Evolutionary conservation across 1,140 invertebrate genomes (phyloP).

Genomic region (Dreissena polymorpha): DNA sequence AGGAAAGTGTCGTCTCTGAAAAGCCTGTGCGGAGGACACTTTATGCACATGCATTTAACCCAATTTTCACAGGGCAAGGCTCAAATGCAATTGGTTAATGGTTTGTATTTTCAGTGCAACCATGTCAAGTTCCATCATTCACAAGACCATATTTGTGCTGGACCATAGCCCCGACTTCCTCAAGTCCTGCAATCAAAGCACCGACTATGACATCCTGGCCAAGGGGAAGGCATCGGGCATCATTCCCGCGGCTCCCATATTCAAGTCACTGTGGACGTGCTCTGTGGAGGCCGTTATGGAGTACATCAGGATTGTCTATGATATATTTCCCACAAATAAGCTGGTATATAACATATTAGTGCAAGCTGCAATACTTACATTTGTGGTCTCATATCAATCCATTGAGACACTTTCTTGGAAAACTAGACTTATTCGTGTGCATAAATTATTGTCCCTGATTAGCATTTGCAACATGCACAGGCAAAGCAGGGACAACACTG

Average conservation of each 20-base stretch:
- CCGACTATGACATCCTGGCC: conserved; percentile 91
- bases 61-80: no score
- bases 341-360: conserved; percentile 82
- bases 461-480: no score
- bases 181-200: conserved; percentile 90
- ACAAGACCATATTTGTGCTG: conserved; percentile 97
- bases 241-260: conserved; percentile 89
- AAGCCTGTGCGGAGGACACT: no score
- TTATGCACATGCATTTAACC: no score
- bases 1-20: no score
- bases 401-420: no score
- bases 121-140: conserved; percentile 72
- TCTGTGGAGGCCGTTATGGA: conserved; percentile 96
- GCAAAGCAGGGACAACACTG: no score
- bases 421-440: no score
- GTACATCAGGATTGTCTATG: conserved; percentile 97
- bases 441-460: no score
- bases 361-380: no score
- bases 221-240: conserved; percentile 81
- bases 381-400: no score
- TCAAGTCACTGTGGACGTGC: conserved; percentile 96
- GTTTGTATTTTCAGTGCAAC: not conserved
- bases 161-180: conserved; percentile 95
- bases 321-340: conserved; percentile 94
- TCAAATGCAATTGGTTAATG: no score